Evolutionary conservation across 2,888 invertebrate species (phyloP).

Genomic region (Phyto melanocephala): DNA sequence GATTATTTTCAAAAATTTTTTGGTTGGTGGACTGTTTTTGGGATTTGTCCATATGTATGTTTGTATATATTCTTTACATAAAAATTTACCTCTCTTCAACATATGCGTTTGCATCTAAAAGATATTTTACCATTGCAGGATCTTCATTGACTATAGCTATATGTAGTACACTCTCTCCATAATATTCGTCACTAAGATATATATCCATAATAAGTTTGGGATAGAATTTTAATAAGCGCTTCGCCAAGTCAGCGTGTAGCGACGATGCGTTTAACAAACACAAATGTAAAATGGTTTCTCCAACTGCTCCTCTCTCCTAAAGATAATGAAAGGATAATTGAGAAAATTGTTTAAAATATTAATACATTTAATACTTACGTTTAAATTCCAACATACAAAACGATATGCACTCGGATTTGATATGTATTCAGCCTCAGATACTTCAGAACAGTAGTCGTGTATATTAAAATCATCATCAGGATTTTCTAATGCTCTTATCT

Average conservation of each 20-base stretch:
- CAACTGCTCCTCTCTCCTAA: slow-evolving; percentile 94
- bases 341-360: too few relatives aligned
- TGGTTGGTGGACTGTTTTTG: background rate
- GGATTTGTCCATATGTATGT: too few relatives aligned
- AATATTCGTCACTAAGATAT: slow-evolving; percentile 97
- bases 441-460: slow-evolving; percentile 86
- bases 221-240: slow-evolving; percentile 92
- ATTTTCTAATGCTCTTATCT: slow-evolving; percentile 88
- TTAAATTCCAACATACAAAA: slow-evolving; percentile 94
- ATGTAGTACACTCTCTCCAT: slow-evolving; percentile 96
- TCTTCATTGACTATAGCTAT: slow-evolving; percentile 99
- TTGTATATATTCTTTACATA: too few relatives aligned
- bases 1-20: background rate
- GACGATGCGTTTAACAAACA: slow-evolving; percentile 95
- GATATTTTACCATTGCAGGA: slow-evolving; percentile 96
- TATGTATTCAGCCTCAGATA: slow-evolving; percentile 82
- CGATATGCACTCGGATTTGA: slow-evolving; percentile 86
- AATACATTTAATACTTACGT: slow-evolving; percentile 79
- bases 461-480: slow-evolving; percentile 92
- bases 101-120: slow-evolving; percentile 94
- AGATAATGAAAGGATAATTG: too few relatives aligned
- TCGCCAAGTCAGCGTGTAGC: slow-evolving; percentile 94
- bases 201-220: slow-evolving; percentile 98
- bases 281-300: slow-evolving; percentile 95
- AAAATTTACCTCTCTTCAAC: slow-evolving; percentile 84